Percentiles rank a stretch among this genome's conserved stretches.
These are phyloP conservation scores for Anagyrus pseudococci DNA, from an alignment of 2,888 invertebrate species.

Conservation along the genomic window DNA sequence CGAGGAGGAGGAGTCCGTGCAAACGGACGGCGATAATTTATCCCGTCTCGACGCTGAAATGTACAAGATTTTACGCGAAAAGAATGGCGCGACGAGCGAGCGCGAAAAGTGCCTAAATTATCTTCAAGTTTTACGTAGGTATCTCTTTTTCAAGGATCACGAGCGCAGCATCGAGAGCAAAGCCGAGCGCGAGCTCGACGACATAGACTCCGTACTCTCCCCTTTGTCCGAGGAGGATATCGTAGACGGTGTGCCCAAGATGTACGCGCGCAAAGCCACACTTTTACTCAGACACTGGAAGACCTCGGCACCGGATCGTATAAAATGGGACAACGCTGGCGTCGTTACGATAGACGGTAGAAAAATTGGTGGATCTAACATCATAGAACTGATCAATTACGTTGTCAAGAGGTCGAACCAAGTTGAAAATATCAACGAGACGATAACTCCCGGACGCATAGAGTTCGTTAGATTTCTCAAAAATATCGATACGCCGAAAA, in stretches of 20 bases:
- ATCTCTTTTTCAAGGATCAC: neutral
- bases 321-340: neutral
- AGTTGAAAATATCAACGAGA: neutral
- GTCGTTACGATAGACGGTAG: neutral
- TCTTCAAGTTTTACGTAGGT: neutral
- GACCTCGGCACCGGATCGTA: neutral
- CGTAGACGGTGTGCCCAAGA: neutral
- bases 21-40: neutral
- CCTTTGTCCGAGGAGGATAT: neutral
- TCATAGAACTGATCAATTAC: neutral
- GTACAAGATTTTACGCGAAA: neutral
- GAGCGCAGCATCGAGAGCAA: neutral
- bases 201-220: neutral
- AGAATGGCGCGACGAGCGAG: slow-evolving; percentile 4
- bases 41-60: neutral
- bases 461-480: neutral
- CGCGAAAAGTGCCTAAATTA: neutral
- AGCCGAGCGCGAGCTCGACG: neutral
- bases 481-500: neutral
- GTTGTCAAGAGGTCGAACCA: neutral
- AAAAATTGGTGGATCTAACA: neutral
- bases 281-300: neutral
- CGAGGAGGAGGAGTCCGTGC: neutral
- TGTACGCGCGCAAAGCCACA: neutral
- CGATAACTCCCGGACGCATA: neutral